These are phyloP conservation scores for Poecilia picta DNA, from an alignment of 2,797 vertebrate species.

Conservation along the genomic window DNA sequence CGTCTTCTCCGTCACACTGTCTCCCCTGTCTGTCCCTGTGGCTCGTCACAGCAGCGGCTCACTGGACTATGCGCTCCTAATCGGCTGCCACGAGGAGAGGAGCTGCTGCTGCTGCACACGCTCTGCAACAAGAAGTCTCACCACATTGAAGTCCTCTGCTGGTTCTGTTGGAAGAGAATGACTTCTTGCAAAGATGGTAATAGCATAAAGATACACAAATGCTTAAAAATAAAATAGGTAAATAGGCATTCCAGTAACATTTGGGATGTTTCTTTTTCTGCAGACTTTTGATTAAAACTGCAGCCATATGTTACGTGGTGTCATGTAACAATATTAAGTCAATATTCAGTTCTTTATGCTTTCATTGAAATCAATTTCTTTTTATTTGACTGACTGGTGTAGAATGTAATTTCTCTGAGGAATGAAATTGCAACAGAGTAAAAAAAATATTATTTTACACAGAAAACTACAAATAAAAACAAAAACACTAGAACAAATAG, in stretches of 20 bases:
- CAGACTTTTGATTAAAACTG: neutral
- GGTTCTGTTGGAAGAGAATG: neutral
- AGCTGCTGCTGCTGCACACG: slow-evolving; percentile 38
- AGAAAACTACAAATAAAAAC: too few relatives aligned
- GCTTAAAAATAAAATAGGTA: neutral
- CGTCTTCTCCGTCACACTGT: slow-evolving; percentile 74
- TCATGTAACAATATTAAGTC: neutral
- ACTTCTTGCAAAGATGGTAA: neutral
- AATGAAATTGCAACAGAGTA: neutral
- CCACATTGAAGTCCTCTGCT: neutral
- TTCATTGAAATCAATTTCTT: neutral
- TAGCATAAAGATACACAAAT: neutral
- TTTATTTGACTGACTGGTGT: neutral
- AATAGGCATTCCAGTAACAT: slow-evolving; percentile 12
- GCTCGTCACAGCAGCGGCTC: slow-evolving; percentile 74
- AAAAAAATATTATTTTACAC: neutral
- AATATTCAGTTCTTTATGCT: neutral
- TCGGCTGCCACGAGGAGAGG: slow-evolving; percentile 60
- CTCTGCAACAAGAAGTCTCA: slow-evolving; percentile 65
- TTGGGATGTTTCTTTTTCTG: neutral
- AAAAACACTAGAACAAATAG: neutral
- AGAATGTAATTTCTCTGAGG: neutral
- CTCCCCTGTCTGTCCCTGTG: slow-evolving; percentile 76
- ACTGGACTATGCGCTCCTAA: slow-evolving; percentile 54
- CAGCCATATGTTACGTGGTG: neutral